Evolutionary conservation across 2,113 vertebrate species (phyloP).

Genomic region (Otolemur garnettii): DNA sequence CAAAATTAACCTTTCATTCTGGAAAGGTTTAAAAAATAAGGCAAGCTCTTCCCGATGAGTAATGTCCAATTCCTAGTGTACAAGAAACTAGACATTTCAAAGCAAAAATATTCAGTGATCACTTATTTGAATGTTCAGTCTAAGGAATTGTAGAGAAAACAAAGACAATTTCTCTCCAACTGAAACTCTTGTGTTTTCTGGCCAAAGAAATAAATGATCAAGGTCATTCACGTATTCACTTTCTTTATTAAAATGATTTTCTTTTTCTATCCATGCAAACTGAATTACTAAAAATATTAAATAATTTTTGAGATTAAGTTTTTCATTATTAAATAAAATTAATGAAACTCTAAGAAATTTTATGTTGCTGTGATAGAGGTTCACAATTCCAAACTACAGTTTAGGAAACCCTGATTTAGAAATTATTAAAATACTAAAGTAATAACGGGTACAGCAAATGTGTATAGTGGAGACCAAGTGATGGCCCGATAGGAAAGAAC

Average conservation of each 20-base stretch:
- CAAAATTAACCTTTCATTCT: not conserved
- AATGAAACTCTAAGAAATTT: not conserved
- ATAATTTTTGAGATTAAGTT: not conserved
- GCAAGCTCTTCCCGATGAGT: not conserved
- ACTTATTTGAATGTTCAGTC: not conserved
- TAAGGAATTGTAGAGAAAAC: not conserved
- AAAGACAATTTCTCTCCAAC: slow-evolving; percentile 3
- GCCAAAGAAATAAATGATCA: not conserved
- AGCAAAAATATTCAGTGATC: not conserved
- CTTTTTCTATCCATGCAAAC: slow-evolving; percentile 17
- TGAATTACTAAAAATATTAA: not conserved
- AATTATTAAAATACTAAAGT: slow-evolving; percentile 13
- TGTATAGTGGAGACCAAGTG: not conserved
- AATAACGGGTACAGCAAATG: not conserved
- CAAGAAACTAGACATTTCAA: slow-evolving; percentile 9
- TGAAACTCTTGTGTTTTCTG: not conserved
- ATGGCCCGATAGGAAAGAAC: not conserved
- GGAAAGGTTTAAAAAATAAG: slow-evolving; percentile 41
- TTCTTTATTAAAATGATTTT: slow-evolving; percentile 5
- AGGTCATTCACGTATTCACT: not conserved
- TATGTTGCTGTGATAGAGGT: not conserved
- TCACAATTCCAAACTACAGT: not conserved
- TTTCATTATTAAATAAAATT: slow-evolving; percentile 9
- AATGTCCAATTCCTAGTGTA: not conserved
- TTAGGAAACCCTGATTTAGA: not conserved